Base-by-base conservation (phyloP, 1,140 invertebrate genomes). In the Sinella curviseta region DNA sequence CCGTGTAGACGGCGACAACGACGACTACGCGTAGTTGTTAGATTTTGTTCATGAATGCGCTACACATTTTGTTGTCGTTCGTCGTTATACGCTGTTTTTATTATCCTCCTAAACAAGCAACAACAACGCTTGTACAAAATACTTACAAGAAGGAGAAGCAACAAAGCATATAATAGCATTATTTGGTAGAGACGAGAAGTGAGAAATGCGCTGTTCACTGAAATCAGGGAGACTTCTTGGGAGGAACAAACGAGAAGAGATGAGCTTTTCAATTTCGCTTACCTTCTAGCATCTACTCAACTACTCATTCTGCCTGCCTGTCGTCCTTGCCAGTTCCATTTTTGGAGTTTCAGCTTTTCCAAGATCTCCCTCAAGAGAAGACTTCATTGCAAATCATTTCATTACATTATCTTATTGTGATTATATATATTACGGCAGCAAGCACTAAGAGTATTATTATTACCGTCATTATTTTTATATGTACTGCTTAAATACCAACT, bases 251-350 rank as follows among this genome's bases (percentile, higher is more conserved):
- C 39, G 39, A 8, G 39, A 48, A 48, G 20, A 20, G 20, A 20
- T 20, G 57, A 60, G 24, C 57, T 60, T 26, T 60, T 60, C 14
- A n/a, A 14, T 60, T 60, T 48, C 8, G 39, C 39, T 60, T 60
- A n/a, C 12, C 57, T 60, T 60, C 31, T 70, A 4, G 26, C n/a
- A 4, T 4, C 12, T 33, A 14, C 65, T 70, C 57, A 14, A 12
- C 31, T 33, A 31, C 65, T 70, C 65, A 70, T 24, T 70, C 30
- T 33, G 24, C 57, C 24, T 26, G 70, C 30, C 24, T 75, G 74
- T 75, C 74, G 74, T 75, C 74, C 74, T 75, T 75, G 74, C 74
- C 74, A 36, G 39, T n/a, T 75, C 74, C 74, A 75, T 75, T 75
- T 75, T 39, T 39, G 74, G 74, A 75, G 36, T 48, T 75, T 75